Evolutionary conservation across 2,113 vertebrate species (phyloP).

Genomic region (Oxygymnocypris stewartii): DNA sequence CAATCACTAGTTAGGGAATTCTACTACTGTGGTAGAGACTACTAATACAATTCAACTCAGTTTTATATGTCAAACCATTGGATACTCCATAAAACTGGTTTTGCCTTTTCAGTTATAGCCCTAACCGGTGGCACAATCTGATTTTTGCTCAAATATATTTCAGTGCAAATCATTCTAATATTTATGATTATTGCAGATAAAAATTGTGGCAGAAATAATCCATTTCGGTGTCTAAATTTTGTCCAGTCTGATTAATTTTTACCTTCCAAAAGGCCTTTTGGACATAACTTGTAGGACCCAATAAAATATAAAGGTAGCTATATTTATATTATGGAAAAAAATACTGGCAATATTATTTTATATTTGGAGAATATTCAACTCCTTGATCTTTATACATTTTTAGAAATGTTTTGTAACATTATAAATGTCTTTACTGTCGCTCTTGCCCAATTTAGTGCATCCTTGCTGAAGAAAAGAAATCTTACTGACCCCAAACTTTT

Average conservation of each 20-base stretch:
- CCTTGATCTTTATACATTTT: too few relatives aligned
- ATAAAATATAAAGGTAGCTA: background rate
- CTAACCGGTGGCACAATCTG: background rate
- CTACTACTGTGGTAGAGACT: background rate
- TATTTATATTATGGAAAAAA: background rate
- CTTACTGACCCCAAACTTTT: background rate
- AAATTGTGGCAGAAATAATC: background rate
- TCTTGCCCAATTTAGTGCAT: background rate
- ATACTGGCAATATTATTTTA: too few relatives aligned
- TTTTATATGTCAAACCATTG: background rate
- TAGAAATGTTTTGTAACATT: background rate
- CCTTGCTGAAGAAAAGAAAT: background rate
- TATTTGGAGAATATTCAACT: too few relatives aligned
- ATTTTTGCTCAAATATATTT: background rate
- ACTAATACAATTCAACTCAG: background rate
- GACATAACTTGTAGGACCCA: background rate
- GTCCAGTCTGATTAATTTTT: background rate
- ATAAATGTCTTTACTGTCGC: background rate
- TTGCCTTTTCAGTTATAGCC: background rate
- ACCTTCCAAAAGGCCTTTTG: background rate
- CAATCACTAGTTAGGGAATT: slow-evolving; percentile 36
- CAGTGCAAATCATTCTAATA: background rate
- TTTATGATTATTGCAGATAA: background rate
- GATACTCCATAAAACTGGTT: background rate
- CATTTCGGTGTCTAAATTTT: background rate